Conservation (phyloP, 2,888 invertebrate species). For the Leptopilina drosophilae region DNA sequence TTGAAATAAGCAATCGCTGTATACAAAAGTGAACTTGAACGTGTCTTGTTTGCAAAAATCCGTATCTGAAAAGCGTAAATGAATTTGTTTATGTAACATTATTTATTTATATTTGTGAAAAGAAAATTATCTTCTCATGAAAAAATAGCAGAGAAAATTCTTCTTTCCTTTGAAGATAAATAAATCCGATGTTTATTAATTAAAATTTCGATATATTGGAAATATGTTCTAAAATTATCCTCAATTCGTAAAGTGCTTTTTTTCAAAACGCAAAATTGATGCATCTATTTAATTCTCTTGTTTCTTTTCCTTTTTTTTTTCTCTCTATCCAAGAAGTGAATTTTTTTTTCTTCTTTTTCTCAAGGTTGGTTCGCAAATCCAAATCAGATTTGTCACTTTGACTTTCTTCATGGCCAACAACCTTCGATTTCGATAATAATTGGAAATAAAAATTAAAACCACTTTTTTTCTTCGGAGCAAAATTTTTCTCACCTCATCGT, state of each 20-base stretch:
- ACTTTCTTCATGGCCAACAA: background rate
- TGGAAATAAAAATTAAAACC: background rate
- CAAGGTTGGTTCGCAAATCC: constrained; percentile 9
- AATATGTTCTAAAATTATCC: constrained; percentile 4
- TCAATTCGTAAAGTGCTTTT: background rate
- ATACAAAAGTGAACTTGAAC: constrained; percentile 28
- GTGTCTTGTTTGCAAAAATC: constrained; percentile 18
- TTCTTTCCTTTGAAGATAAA: too few species aligned
- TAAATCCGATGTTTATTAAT: too few species aligned
- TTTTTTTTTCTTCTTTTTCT: constrained; percentile 7
- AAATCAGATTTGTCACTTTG: constrained; percentile 25
- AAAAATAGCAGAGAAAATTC: background rate
- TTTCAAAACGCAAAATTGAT: background rate
- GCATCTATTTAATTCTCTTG: background rate
- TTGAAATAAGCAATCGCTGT: background rate
- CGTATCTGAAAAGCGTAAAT: background rate
- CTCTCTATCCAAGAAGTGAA: constrained; percentile 2
- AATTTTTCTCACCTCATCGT: too few species aligned
- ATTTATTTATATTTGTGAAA: background rate
- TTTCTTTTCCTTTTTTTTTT: background rate
- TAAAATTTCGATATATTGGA: background rate
- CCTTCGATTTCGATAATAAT: background rate
- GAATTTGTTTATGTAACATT: background rate
- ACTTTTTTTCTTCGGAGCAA: too few species aligned
- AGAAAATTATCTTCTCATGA: background rate